These are phyloP conservation scores for Hesperophylax magnus DNA, from an alignment of 1,140 invertebrate genomes.

Conservation along the genomic window DNA sequence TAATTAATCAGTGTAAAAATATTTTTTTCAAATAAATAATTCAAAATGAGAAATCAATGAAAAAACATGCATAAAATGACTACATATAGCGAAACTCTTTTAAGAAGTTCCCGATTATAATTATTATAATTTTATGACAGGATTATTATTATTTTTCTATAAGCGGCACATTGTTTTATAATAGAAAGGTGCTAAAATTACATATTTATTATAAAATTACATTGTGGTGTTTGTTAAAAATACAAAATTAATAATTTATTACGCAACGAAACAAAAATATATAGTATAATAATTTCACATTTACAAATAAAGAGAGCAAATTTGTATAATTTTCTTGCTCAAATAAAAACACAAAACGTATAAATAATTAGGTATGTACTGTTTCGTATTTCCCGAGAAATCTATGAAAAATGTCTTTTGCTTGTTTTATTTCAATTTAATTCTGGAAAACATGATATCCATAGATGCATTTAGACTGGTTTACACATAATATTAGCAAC, in stretches of 20 bases:
- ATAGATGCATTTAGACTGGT: too few species aligned
- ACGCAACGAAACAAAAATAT: neutral
- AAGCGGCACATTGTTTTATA: neutral
- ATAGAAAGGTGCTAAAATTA: neutral
- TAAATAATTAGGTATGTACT: too few species aligned
- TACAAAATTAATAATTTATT: neutral
- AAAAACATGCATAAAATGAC: neutral
- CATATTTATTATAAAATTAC: too few species aligned
- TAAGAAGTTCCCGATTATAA: neutral
- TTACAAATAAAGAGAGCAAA: slow-evolving; percentile 6
- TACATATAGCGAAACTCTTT: neutral
- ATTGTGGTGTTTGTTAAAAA: neutral
- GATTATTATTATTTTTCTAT: too few species aligned
- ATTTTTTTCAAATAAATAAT: slow-evolving; percentile 1
- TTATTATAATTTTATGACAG: neutral
- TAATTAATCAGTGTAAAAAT: slow-evolving; percentile 6
- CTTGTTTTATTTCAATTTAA: too few species aligned
- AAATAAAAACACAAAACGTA: neutral
- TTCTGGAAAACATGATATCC: too few species aligned
- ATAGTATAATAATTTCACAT: neutral
- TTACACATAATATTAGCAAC: too few species aligned
- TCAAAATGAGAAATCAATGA: neutral
- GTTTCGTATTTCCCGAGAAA: too few species aligned
- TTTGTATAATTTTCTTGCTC: slow-evolving; percentile 8
- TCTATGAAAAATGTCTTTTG: too few species aligned